Conservation (phyloP, 1,140 invertebrate species). For the Daktulosphaira vitifoliae region DNA sequence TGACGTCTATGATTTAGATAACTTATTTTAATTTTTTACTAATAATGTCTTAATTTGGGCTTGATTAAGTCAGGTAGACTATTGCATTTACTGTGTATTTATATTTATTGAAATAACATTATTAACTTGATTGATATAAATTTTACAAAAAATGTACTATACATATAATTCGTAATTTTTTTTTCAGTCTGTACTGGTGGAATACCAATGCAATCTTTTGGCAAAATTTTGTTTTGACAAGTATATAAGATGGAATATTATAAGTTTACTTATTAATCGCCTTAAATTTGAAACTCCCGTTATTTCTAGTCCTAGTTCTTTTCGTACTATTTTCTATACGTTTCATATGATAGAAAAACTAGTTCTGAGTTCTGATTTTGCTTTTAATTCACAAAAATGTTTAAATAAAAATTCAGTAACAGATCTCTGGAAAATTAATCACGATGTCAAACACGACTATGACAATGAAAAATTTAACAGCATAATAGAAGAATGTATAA, state of each 20-base stretch:
- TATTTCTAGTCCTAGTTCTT: background rate
- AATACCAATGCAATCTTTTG: constrained; percentile 23
- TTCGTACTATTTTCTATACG: constrained; percentile 13
- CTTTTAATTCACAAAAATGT: background rate
- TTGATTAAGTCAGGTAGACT: too few species aligned
- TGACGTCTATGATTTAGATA: background rate
- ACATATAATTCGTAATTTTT: too few species aligned
- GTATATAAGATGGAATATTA: constrained; percentile 8
- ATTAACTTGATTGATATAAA: too few species aligned
- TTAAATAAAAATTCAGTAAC: background rate
- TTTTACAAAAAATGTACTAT: too few species aligned
- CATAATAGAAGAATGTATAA: constrained; percentile 13
- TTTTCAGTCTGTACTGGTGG: constrained; percentile 4
- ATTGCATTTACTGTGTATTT: too few species aligned
- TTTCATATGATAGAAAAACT: constrained; percentile 20
- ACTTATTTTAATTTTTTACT: background rate
- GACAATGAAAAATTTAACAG: background rate
- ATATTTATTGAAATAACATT: too few species aligned
- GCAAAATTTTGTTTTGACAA: constrained; percentile 19
- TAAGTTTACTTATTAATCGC: constrained; percentile 5
- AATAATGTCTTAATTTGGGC: too few species aligned
- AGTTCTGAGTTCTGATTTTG: background rate
- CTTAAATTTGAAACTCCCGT: constrained; percentile 8
- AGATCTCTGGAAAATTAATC: constrained; percentile 16
- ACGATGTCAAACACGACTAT: background rate